Percentiles rank a stretch among this genome's conserved stretches.
Evolutionary conservation across 2,113 vertebrate genomes (phyloP).

Genomic region (Poicephalus meyeri): DNA sequence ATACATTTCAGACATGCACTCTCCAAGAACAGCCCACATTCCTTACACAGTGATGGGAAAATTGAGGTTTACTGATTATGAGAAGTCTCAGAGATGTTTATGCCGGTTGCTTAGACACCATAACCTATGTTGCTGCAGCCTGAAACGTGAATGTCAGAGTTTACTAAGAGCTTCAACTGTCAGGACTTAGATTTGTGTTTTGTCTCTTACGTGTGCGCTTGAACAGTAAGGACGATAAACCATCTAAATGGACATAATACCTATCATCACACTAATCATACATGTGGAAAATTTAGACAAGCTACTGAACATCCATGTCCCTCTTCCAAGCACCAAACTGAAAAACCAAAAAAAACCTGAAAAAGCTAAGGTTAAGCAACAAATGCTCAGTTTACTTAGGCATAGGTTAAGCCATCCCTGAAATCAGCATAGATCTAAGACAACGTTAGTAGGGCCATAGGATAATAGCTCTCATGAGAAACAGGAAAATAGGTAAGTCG

Average conservation of each 20-base stretch:
- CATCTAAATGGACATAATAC: not conserved
- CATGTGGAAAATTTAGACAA: not conserved
- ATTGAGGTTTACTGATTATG: not conserved
- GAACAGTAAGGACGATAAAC: not conserved
- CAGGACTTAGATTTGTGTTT: not conserved
- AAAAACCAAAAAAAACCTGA: not conserved
- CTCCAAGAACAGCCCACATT: not conserved
- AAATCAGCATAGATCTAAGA: not conserved
- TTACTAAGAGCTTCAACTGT: not conserved
- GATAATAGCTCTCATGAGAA: not conserved
- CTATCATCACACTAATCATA: not conserved
- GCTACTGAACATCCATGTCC: not conserved
- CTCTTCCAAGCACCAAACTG: not conserved
- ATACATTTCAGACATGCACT: not conserved
- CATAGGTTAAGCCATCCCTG: not conserved
- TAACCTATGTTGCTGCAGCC: not conserved
- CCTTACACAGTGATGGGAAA: not conserved
- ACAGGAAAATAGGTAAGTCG: not conserved
- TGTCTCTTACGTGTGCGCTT: not conserved
- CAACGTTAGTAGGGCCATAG: accelerated
- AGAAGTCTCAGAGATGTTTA: not conserved
- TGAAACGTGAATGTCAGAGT: not conserved
- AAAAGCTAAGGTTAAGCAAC: not conserved
- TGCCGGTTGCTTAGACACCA: not conserved
- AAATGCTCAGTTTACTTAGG: not conserved